Evolutionary conservation across 2,797 vertebrate species (phyloP).

Genomic region (Malurus splendens): DNA sequence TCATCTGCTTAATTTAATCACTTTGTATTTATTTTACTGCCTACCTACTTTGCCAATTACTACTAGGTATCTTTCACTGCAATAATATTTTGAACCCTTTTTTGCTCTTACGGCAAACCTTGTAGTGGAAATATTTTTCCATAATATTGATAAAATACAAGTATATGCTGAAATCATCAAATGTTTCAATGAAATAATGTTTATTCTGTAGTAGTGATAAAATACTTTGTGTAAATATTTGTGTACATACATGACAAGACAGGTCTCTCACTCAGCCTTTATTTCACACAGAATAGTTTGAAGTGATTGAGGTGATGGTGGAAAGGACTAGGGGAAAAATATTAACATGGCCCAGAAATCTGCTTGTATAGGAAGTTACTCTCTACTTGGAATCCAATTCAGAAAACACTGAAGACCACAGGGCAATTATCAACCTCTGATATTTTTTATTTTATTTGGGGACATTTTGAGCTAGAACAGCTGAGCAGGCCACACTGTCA

Average conservation of each 20-base stretch:
- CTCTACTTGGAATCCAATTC: background rate
- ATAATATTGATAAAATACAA: background rate
- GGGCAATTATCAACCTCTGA: background rate
- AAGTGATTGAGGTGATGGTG: background rate
- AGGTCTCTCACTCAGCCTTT: background rate
- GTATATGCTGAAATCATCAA: background rate
- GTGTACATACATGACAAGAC: background rate
- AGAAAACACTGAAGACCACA: background rate
- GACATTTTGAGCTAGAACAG: background rate
- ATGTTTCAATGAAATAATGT: background rate
- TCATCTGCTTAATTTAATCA: background rate
- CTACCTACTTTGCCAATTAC: background rate
- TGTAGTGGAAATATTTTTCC: background rate
- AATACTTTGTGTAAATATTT: background rate
- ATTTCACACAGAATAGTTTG: background rate
- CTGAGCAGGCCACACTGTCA: background rate
- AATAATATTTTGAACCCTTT: background rate
- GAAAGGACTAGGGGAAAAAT: background rate
- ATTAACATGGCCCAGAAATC: background rate
- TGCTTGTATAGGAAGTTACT: background rate
- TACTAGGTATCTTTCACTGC: background rate
- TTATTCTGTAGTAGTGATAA: background rate
- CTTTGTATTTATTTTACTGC: background rate
- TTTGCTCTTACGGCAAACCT: background rate
- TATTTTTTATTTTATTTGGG: background rate